Base-by-base conservation (phyloP, 2,888 invertebrate genomes). In the Nomada lathburiana region DNA sequence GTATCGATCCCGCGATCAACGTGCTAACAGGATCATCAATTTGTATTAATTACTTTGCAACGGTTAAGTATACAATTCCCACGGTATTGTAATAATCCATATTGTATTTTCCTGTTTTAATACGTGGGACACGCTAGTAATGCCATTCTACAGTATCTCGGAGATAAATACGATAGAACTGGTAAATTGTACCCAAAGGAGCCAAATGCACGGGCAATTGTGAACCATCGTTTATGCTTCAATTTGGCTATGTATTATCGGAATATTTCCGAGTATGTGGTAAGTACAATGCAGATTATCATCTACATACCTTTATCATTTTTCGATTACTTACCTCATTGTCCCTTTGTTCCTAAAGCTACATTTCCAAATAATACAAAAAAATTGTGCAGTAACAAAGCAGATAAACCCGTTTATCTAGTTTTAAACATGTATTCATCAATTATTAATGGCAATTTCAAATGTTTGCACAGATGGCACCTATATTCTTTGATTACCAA, bases 191-290 rank as follows among this genome's bases (percentile, higher is more conserved):
- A 97, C 92, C 97, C 98, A 0, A 95, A 95, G 84, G 96, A 97
- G 82, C 94, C 96, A 0, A 95, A 95, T 93, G 91, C 95, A 42
- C 95, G 97, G 82, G 97, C 97, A 0, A 92, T 97, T 72, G 96
- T 98, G 4, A 97, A 98, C 93, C 97, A 97, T 87, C 95, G 97
- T 7, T 94, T 97, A 55, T 96, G 96, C 90, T 98, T 97, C 93
- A 97, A 97, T 91, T 94, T 97, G 91, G 96, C 96, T 1, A 96
- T 96, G 67, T 97, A 97, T 92, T 97, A 97, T 92, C 95, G 96
- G 44, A 95, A 95, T 86, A 96, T 97, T 89, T 95, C 95, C 3
- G 95, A 96, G 62, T 95, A 96, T 89, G 95, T 95, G 84, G 96
- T 96, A 94, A 94, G 95, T 93, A 10, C 18, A 26, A 18, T 20